These are phyloP conservation scores for Tenthredo amoena DNA, from an alignment of 2,888 invertebrate species.

Conservation along the genomic window DNA sequence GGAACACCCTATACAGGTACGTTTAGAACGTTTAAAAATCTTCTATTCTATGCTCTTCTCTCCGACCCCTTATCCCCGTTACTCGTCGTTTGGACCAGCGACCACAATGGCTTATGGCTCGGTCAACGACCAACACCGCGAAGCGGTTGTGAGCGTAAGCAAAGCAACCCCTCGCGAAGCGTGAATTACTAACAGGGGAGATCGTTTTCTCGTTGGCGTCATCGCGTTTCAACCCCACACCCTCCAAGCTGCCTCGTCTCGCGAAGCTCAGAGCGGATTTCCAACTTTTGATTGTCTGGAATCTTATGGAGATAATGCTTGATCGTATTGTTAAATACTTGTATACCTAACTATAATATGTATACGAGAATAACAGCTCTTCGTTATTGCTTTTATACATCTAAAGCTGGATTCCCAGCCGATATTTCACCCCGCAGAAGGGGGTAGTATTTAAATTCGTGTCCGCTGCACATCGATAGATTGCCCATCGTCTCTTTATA, in stretches of 20 bases:
- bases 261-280: slow-evolving; percentile 1
- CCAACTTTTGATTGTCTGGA: slow-evolving; percentile 4
- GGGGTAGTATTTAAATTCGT: not conserved
- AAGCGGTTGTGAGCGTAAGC: not conserved
- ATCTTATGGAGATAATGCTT: slow-evolving; percentile 5
- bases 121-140: slow-evolving; percentile 30
- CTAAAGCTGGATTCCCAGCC: not conserved
- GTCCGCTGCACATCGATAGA: not conserved
- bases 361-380: not conserved
- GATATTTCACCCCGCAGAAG: not conserved
- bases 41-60: not conserved
- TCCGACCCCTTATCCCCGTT: not conserved
- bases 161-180: slow-evolving; percentile 17
- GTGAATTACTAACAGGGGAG: slow-evolving; percentile 33
- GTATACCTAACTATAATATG: not conserved
- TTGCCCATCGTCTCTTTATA: not conserved
- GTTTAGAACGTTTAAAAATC: not conserved
- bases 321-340: not conserved
- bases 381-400: not conserved
- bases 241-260: not conserved
- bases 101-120: slow-evolving; percentile 36
- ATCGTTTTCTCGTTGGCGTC: slow-evolving; percentile 32
- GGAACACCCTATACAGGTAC: not conserved
- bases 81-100: slow-evolving; percentile 19
- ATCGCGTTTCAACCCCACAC: not conserved